phyloP scores from a whole-genome alignment of 2,888 invertebrate genomes.

The Meandrusa payeni region DNA sequence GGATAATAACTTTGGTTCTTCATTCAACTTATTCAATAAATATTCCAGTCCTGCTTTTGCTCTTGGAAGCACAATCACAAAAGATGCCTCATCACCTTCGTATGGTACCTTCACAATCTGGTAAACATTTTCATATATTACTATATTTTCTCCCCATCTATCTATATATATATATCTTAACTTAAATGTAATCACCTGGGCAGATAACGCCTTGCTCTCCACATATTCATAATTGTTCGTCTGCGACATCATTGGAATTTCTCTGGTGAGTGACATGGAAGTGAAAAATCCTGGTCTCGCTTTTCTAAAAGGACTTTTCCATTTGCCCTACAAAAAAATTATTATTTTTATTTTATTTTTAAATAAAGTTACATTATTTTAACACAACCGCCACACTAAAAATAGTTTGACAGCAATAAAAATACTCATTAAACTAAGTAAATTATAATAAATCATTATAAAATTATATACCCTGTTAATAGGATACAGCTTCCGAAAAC shows the following conservation, averaged over 20 bases:
- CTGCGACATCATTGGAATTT: slow-evolving; percentile 42
- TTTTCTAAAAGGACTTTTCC: slow-evolving; percentile 10
- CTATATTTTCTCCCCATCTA: no score
- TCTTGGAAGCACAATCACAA: slow-evolving; percentile 87
- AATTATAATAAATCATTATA: no score
- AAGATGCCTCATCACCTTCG: slow-evolving; percentile 79
- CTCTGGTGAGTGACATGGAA: slow-evolving; percentile 31
- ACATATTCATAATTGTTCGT: slow-evolving; percentile 35
- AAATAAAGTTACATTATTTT: no score
- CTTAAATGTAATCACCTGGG: no score
- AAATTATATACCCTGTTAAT: no score
- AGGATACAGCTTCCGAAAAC: no score
- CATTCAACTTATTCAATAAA: slow-evolving; percentile 41
- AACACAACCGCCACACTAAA: no score
- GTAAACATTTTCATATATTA: no score
- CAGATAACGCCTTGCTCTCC: slow-evolving; percentile 35
- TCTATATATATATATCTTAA: no score
- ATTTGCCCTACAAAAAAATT: slow-evolving; percentile 18
- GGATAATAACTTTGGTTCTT: slow-evolving; percentile 41
- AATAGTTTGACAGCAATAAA: no score
- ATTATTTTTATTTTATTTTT: no score
- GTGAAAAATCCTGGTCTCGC: slow-evolving; percentile 32
- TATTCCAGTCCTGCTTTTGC: slow-evolving; percentile 76
- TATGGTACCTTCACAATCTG: slow-evolving; percentile 87
- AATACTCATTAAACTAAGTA: no score